Base-by-base conservation (phyloP, 2,888 invertebrate genomes). In the Serrognathus titanus region DNA sequence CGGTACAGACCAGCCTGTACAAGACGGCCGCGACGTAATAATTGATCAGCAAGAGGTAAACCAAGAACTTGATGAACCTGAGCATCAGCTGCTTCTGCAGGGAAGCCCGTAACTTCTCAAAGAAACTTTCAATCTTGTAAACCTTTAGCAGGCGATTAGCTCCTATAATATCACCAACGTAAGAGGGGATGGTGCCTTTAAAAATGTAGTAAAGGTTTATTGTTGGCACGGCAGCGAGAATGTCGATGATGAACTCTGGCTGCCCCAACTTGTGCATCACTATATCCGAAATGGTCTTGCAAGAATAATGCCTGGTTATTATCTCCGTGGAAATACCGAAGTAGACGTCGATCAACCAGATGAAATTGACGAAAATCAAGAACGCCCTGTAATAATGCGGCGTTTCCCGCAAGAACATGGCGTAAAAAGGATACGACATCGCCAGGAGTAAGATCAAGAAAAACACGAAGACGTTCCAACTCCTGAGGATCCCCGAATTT, bases 311-410 rank as follows among this genome's bases (percentile, higher is more conserved):
- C 46, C 57, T 60, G 7, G 61, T 62, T 53, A 60, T 66, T 11
- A 68, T 60, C 7, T 64, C 68, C 2, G 67, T 69, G 2, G 63
- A 65, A 40, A 60, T 43, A 48, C 57, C 53, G 20, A 69, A 56
- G 48, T 66, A 69, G 11, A 68, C 55, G 48, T 69, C 69, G 13
- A 66, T 38, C n/a, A 43, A n/a, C 59, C 60, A 67, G 8, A 62
- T 31, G 4, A 63, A 13, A 0, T 58, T 59, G 2, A 63, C 35
- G 7, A 57, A 13, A 12, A 31, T 24, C 9, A 53, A 50, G 11
- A 48, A 53, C 35, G 53, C 36, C n/a, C 12, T 7, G 24, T 50
- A 57, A 8, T 8, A n/a, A 35, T 24, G 12, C 3, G 45, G 12
- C 7, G 57, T 40, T 8, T 45, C 31, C 6, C 11, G 7, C 3